Percentiles rank a stretch among this genome's conserved stretches.
Conservation (phyloP, 2,113 vertebrate species). For the Mandrillus leucophaeus region DNA sequence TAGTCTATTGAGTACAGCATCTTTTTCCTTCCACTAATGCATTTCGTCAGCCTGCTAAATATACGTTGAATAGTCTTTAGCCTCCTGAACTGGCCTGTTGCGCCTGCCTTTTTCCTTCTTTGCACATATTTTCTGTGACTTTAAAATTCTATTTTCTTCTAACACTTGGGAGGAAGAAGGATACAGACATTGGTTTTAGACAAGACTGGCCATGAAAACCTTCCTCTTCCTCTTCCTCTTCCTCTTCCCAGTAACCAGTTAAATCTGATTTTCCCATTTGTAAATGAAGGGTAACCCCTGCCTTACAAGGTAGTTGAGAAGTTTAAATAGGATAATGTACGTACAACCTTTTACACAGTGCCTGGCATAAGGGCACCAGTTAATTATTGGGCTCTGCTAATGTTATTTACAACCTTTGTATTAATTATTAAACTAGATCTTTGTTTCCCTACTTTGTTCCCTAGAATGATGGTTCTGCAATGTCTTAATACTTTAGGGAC, state of each 20-base stretch:
- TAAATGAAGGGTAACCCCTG: too few species aligned
- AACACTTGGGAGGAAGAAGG: not conserved
- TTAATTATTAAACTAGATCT: not conserved
- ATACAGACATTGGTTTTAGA: not conserved
- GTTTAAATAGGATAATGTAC: not conserved
- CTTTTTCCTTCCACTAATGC: not conserved
- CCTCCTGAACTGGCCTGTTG: not conserved
- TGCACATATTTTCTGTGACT: not conserved
- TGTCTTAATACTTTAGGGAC: not conserved
- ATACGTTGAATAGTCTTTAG: constrained; percentile 4
- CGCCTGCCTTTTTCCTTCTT: not conserved
- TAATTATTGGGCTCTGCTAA: not conserved
- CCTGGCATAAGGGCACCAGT: not conserved
- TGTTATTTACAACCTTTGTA: not conserved
- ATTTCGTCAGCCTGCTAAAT: constrained; percentile 23
- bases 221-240: not conserved
- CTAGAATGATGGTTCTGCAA: not conserved
- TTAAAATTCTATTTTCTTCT: constrained; percentile 22
- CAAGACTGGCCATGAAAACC: not conserved
- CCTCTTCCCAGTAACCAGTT: not conserved
- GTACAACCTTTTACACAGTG: not conserved
- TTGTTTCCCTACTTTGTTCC: not conserved
- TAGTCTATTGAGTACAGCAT: not conserved
- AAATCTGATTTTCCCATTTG: not conserved
- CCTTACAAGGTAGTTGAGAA: not conserved